Base-by-base conservation (phyloP, 2,113 vertebrate species). In the Gymnarchus niloticus region DNA sequence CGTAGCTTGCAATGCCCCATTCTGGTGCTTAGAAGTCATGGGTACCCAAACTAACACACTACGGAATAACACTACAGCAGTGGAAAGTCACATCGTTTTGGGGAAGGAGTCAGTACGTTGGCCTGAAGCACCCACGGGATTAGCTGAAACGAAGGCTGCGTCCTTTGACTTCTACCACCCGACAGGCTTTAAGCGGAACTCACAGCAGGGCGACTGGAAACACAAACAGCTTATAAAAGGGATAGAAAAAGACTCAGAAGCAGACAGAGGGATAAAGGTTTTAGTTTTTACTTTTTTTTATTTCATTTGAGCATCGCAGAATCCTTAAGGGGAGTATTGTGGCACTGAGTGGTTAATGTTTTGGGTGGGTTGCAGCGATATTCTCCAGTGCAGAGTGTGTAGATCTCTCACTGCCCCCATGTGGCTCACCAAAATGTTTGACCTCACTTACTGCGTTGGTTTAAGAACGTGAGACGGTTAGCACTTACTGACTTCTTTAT, bases 361-460 rank as follows among this genome's bases (percentile, higher is more conserved):
- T 91, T 44, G 57, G 84, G 88, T 87, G 91, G 88, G 85, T 19
- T 81, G 54, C 83, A 6, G 37, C 57, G 88, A 85, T 87, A 88
- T 87, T 56, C 49, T 81, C 76, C 28, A 81, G 85, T 83, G 86
- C 86, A 54, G 89, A 88, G 85, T n/a, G 23, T 19, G 19, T 1
- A 91, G 91, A 88, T 87, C 91, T 91, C 90, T 92, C 91, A 93
- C 91, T 95, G 93, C 94, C 94, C 92, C 92, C 94, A 92, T 92
- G 92, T 95, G 94, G 93, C 87, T 89, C 85, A 87, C 86, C 85
- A 83, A 87, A 88, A 91, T 59, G 54, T 59, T 83, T 54, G 56
- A 82, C 51, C 80, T 54, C 12, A 82, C 33, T n/a, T 23, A 10
- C 52, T 44, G 56, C 19, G 76, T 80, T 41, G 19, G 10, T 78